A percentile compares a stretch with the other conserved stretches of the same genome.
These are phyloP conservation scores for Eciton burchellii DNA, from an alignment of 1,140 invertebrate species.

Conservation along the genomic window DNA sequence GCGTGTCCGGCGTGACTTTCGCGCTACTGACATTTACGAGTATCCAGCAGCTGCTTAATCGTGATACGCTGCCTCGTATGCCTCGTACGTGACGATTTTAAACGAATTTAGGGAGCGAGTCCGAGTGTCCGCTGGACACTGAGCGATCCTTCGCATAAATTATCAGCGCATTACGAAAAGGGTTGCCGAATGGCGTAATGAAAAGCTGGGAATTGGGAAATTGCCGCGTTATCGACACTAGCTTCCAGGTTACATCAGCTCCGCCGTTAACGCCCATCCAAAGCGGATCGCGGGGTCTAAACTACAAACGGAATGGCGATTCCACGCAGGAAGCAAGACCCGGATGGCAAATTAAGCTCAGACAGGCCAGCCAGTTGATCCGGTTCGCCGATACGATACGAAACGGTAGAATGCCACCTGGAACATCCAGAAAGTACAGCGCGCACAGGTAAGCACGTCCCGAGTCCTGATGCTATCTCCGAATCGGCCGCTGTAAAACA, in stretches of 20 bases:
- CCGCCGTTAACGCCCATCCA: neutral
- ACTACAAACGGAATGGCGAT: neutral
- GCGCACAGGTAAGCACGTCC: neutral
- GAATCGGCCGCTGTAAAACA: neutral
- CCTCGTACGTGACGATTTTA: slow-evolving; percentile 31
- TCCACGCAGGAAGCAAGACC: neutral
- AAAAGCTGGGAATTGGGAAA: neutral
- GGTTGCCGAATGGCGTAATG: too few species aligned
- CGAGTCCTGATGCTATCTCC: neutral
- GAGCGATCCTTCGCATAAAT: neutral
- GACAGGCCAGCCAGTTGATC: neutral
- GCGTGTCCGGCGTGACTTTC: slow-evolving; percentile 21
- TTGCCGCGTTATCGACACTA: neutral
- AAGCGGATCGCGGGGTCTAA: neutral
- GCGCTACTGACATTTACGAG: slow-evolving; percentile 24
- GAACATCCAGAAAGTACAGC: neutral
- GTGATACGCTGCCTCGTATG: neutral
- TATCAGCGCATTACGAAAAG: neutral
- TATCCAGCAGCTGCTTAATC: neutral
- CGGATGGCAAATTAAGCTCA: neutral
- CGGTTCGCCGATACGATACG: neutral
- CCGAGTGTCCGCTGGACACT: neutral
- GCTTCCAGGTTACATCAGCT: neutral
- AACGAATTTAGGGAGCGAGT: slow-evolving; percentile 1
- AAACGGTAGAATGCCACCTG: neutral